Conservation (phyloP, 2,797 vertebrate species). For the Holocentrus rufus region DNA sequence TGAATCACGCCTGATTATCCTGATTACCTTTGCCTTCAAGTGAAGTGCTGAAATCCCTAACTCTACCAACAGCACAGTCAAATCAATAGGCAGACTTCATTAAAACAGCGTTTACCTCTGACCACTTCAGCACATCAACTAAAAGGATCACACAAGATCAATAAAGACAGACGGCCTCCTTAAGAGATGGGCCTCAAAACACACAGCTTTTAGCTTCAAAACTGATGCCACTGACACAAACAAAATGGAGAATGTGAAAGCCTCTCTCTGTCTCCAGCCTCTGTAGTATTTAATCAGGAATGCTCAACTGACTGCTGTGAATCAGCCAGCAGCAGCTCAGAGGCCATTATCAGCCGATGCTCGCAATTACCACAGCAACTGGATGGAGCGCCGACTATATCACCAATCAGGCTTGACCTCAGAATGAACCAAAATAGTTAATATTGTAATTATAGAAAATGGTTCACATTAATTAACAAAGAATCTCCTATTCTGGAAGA, state of each 20-base stretch:
- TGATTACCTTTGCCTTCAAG: conserved; percentile 52
- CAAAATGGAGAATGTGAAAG: conserved; percentile 34
- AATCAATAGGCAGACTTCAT: conserved; percentile 75
- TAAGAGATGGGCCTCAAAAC: conserved; percentile 46
- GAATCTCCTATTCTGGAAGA: conserved; percentile 22
- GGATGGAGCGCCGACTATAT: conserved; percentile 53
- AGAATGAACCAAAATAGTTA: conserved; percentile 44
- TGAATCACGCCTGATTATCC: conserved; percentile 59
- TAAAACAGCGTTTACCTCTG: conserved; percentile 68
- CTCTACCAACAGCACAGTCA: conserved; percentile 37
- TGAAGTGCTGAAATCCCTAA: conserved; percentile 52
- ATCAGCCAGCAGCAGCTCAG: conserved; percentile 52
- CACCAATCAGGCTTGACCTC: conserved; percentile 60
- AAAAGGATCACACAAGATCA: conserved; percentile 55
- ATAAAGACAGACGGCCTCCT: conserved; percentile 65
- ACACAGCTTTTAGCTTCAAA: conserved; percentile 44
- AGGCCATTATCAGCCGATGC: conserved; percentile 58
- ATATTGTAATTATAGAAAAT: conserved; percentile 54
- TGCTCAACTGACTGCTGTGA: conserved; percentile 33
- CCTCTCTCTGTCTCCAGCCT: background rate
- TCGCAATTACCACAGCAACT: conserved; percentile 58
- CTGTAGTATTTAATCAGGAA: conserved; percentile 44
- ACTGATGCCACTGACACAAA: conserved; percentile 20
- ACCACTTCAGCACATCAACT: conserved; percentile 65
- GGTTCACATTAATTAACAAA: conserved; percentile 52